Conservation (phyloP, 2,797 vertebrate genomes). For the Ptychadena robeensis region DNA sequence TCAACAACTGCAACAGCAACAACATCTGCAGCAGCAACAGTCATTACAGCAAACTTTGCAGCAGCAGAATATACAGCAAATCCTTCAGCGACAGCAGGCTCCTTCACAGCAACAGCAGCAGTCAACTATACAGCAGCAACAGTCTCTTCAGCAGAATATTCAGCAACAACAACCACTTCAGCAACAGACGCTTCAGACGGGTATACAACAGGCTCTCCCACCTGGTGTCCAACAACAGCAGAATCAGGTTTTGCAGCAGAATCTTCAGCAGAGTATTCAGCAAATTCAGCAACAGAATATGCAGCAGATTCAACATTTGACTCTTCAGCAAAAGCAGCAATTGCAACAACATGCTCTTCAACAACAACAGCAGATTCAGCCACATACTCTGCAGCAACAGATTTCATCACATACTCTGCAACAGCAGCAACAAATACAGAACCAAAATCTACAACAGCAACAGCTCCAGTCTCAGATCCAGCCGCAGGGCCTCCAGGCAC, state of each 20-base stretch:
- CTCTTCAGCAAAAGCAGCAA: constrained; percentile 79
- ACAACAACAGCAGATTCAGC: constrained; percentile 66
- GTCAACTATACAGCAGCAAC: constrained; percentile 60
- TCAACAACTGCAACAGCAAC: constrained; percentile 79
- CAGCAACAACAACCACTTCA: constrained; percentile 70
- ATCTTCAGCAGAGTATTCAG: constrained; percentile 54
- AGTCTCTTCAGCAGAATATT: constrained; percentile 63
- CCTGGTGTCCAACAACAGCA: constrained; percentile 39
- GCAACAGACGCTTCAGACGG: constrained; percentile 69
- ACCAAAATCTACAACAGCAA: constrained; percentile 71
- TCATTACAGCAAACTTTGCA: constrained; percentile 66
- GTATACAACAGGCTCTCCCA: constrained; percentile 37
- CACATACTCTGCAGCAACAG: constrained; percentile 76
- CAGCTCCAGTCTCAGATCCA: constrained; percentile 72
- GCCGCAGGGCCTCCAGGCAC: neutral
- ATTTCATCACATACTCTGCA: constrained; percentile 76
- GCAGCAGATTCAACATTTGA: constrained; percentile 71
- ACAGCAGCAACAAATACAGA: constrained; percentile 72
- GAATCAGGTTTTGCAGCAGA: constrained; percentile 33
- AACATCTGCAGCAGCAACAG: constrained; percentile 76
- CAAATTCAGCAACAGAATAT: constrained; percentile 71
- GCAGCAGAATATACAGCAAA: constrained; percentile 78
- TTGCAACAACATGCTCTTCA: constrained; percentile 70
- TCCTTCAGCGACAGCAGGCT: constrained; percentile 77
- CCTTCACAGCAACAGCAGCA: constrained; percentile 63